Conservation (phyloP, 2,113 vertebrate species). For the Heterotilapia buettikoferi region DNA sequence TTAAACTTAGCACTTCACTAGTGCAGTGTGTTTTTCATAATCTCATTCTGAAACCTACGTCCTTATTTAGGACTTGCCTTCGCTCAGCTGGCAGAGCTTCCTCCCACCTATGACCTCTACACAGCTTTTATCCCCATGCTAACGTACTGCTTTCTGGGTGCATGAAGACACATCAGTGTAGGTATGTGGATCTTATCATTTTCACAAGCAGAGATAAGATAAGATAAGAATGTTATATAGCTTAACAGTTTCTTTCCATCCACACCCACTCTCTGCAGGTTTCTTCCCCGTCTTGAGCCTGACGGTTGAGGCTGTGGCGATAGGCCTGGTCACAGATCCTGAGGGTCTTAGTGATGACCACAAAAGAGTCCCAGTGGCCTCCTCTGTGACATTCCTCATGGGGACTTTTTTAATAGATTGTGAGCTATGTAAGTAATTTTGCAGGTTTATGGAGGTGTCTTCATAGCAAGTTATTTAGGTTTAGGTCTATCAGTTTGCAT, state of each 20-base stretch:
- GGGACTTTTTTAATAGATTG: constrained; percentile 56
- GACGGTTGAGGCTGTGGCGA: constrained; percentile 84
- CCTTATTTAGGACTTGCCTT: constrained; percentile 80
- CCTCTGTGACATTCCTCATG: constrained; percentile 83
- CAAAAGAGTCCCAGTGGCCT: constrained; percentile 77
- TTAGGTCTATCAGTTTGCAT: background rate
- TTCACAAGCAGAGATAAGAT: background rate
- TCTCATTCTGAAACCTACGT: background rate
- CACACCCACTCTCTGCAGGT: constrained; percentile 58
- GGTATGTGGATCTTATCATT: constrained; percentile 64
- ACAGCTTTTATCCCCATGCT: constrained; percentile 83
- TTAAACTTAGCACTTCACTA: background rate
- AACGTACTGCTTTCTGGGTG: constrained; percentile 86
- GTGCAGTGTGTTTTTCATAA: background rate
- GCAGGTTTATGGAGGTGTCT: background rate
- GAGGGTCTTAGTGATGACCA: constrained; percentile 55
- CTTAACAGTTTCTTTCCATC: background rate
- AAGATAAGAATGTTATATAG: background rate
- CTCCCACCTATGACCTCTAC: constrained; percentile 82
- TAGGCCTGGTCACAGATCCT: constrained; percentile 63
- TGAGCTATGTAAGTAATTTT: background rate
- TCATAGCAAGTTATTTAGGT: background rate
- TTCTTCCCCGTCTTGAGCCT: constrained; percentile 87
- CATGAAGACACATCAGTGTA: constrained; percentile 87
- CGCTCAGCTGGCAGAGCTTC: constrained; percentile 80